phyloP scores from a whole-genome alignment of 2,888 invertebrate species.

The Hecatera dysodea region DNA sequence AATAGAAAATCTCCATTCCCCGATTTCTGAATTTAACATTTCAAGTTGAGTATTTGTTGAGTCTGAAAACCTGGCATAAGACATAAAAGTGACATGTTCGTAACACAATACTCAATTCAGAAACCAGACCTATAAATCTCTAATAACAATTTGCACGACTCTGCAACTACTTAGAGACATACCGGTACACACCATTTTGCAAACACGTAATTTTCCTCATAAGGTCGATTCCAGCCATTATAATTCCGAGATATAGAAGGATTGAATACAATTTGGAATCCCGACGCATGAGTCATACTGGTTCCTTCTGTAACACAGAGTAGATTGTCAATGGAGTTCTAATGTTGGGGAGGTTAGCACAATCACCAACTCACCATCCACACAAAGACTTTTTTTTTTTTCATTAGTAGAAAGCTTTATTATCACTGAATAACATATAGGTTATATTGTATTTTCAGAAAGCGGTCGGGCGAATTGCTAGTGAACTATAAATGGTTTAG shows the following conservation, averaged over 20 bases:
- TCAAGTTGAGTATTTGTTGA: no score
- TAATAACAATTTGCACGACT: slow-evolving; percentile 14
- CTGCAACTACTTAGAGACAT: slow-evolving; percentile 9
- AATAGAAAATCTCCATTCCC: no score
- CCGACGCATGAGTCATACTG: slow-evolving; percentile 54
- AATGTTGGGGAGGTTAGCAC: background rate
- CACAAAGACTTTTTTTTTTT: no score
- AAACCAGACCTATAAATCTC: background rate
- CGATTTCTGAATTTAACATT: no score
- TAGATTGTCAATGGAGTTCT: background rate
- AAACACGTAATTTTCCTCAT: slow-evolving; percentile 20
- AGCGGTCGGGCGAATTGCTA: no score
- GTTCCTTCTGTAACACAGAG: slow-evolving; percentile 44
- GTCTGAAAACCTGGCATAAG: no score
- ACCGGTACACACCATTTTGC: slow-evolving; percentile 20
- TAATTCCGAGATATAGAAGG: slow-evolving; percentile 51
- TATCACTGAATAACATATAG: no score
- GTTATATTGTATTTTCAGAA: no score
- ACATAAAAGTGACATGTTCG: no score
- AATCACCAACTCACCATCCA: background rate
- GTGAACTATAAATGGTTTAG: no score
- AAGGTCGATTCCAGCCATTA: slow-evolving; percentile 38
- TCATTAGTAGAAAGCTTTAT: no score
- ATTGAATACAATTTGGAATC: slow-evolving; percentile 57
- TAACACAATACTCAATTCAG: background rate